Conservation (phyloP, 1,140 invertebrate genomes). For the Lethocerus indicus region DNA sequence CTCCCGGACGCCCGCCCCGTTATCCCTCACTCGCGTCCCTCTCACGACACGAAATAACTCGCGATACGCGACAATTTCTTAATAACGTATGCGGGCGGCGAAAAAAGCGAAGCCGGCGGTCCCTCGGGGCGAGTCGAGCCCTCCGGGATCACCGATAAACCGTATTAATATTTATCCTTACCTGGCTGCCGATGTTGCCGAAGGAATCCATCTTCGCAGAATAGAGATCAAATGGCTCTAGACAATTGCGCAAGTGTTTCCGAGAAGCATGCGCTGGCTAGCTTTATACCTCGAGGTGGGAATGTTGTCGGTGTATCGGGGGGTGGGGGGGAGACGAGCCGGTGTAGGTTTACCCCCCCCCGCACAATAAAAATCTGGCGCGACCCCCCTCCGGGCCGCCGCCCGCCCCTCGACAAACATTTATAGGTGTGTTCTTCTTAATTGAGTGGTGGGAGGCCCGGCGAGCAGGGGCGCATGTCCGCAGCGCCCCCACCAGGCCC, state of each 20-base stretch:
- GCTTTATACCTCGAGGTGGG: constrained; percentile 16
- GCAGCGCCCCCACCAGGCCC: not conserved
- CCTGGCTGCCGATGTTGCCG: constrained; percentile 15
- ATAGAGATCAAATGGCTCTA: constrained; percentile 17
- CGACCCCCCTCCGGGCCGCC: constrained; percentile 1
- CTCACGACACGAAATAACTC: too few relatives aligned
- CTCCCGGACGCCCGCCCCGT: too few relatives aligned
- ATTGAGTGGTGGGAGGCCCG: not conserved
- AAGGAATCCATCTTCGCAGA: constrained; percentile 16
- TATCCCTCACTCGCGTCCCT: too few relatives aligned
- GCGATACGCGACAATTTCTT: too few relatives aligned
- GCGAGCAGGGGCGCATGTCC: not conserved
- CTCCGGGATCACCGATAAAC: too few relatives aligned
- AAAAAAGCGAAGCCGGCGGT: too few relatives aligned
- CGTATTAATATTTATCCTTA: constrained; percentile 15
- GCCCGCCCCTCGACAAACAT: constrained; percentile 3
- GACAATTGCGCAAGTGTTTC: constrained; percentile 17
- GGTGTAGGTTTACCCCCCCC: constrained; percentile 15
- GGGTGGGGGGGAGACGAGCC: constrained; percentile 5
- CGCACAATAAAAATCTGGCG: constrained; percentile 13
- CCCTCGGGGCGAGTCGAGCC: too few relatives aligned
- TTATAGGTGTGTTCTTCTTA: constrained; percentile 2
- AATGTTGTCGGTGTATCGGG: constrained; percentile 15
- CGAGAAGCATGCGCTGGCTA: constrained; percentile 16
- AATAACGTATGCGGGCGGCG: too few relatives aligned